These are phyloP conservation scores for Agelastica alni DNA, from an alignment of 2,888 invertebrate species.

Conservation along the genomic window DNA sequence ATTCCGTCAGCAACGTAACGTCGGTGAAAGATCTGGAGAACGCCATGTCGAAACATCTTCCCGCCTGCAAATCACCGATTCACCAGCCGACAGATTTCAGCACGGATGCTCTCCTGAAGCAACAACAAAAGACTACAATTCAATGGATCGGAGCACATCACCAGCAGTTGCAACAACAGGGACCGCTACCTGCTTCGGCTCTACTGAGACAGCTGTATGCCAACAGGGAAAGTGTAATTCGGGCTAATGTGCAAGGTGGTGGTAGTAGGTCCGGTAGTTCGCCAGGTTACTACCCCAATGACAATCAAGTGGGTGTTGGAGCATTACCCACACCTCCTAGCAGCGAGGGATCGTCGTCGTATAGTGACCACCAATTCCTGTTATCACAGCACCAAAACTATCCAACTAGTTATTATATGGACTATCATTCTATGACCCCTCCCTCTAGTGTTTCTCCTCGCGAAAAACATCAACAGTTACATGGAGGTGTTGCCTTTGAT, in stretches of 20 bases:
- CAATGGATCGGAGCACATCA: slow-evolving; percentile 92
- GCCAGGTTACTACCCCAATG: slow-evolving; percentile 56
- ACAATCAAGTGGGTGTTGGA: slow-evolving; percentile 70
- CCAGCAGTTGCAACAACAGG: slow-evolving; percentile 63
- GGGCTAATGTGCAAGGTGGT: slow-evolving; percentile 77
- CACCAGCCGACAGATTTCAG: slow-evolving; percentile 86
- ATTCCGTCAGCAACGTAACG: slow-evolving; percentile 53
- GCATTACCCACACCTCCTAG: slow-evolving; percentile 90
- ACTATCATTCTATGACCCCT: slow-evolving; percentile 94
- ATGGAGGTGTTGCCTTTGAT: slow-evolving; percentile 60
- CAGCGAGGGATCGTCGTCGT: slow-evolving; percentile 77
- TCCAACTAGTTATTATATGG: slow-evolving; percentile 68
- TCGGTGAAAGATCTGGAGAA: slow-evolving; percentile 93
- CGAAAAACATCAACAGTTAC: slow-evolving; percentile 74
- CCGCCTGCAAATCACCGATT: slow-evolving; percentile 63
- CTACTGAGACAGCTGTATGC: slow-evolving; percentile 88
- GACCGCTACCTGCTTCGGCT: slow-evolving; percentile 82
- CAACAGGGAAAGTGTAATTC: slow-evolving; percentile 92
- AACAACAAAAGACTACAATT: slow-evolving; percentile 81
- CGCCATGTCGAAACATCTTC: slow-evolving; percentile 95
- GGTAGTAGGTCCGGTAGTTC: slow-evolving; percentile 54
- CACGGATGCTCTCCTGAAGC: slow-evolving; percentile 80
- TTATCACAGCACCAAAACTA: slow-evolving; percentile 63
- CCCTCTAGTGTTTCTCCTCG: slow-evolving; percentile 96
- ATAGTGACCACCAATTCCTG: slow-evolving; percentile 69